These are phyloP conservation scores for Microplitis mediator DNA, from an alignment of 1,140 invertebrate species.

Conservation along the genomic window DNA sequence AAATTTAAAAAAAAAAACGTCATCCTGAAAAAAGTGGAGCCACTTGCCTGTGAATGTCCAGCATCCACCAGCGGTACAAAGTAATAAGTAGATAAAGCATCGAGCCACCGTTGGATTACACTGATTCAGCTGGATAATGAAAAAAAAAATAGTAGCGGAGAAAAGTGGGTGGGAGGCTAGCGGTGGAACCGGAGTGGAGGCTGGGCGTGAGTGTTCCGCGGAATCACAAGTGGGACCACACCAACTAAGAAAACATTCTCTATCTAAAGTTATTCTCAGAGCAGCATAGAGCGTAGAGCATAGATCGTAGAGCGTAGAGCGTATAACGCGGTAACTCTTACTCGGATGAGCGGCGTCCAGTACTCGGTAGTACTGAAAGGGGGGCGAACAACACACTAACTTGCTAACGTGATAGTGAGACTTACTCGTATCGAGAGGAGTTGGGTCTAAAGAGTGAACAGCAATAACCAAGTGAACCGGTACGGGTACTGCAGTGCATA, in stretches of 20 bases:
- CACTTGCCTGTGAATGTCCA: too few species aligned
- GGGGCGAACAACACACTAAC: slow-evolving; percentile 18
- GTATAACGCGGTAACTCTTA: not conserved
- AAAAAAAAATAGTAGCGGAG: not conserved
- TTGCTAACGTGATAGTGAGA: too few species aligned
- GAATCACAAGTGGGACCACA: slow-evolving; percentile 27
- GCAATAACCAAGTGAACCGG: too few species aligned
- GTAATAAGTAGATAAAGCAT: too few species aligned
- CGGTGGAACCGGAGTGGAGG: slow-evolving; percentile 21
- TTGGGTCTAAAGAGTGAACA: too few species aligned
- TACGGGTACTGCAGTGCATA: slow-evolving; percentile 2
- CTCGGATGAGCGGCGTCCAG: slow-evolving; percentile 1
- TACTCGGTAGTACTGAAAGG: slow-evolving; percentile 6
- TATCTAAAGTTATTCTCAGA: not conserved
- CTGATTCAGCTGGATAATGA: not conserved
- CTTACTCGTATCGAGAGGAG: too few species aligned
- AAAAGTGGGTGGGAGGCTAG: not conserved
- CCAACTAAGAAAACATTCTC: slow-evolving; percentile 12
- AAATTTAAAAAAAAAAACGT: too few species aligned
- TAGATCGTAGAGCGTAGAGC: not conserved
- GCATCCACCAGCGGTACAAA: too few species aligned
- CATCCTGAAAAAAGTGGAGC: too few species aligned
- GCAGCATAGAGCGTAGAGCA: not conserved
- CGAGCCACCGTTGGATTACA: not conserved
- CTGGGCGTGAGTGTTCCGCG: slow-evolving; percentile 15